phyloP scores from a whole-genome alignment of 2,113 vertebrate species.

The Amblyornis subalaris region DNA sequence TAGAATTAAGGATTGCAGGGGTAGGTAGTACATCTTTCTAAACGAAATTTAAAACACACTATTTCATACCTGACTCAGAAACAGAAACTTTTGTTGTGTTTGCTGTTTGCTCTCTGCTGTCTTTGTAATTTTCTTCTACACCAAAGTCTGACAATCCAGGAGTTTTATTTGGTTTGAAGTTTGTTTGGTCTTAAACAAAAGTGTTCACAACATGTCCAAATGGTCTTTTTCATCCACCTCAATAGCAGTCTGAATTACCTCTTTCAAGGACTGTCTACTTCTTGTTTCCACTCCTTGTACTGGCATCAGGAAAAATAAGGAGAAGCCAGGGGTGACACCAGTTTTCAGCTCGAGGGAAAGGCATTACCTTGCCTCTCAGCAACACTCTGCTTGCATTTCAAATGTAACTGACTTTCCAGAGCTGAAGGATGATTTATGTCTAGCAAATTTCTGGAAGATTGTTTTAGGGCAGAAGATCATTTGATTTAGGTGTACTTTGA shows the following conservation, averaged over 20 bases:
- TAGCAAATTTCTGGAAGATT: not conserved
- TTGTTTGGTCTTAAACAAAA: not conserved
- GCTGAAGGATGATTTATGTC: not conserved
- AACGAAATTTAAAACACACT: not conserved
- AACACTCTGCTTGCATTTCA: not conserved
- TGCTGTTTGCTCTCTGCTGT: not conserved
- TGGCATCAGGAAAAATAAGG: not conserved
- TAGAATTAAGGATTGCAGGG: not conserved
- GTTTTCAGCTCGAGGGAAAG: not conserved
- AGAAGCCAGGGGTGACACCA: not conserved
- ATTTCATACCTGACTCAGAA: not conserved
- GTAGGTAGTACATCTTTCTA: not conserved
- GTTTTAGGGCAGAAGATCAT: not conserved
- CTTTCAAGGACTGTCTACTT: not conserved
- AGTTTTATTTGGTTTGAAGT: not conserved
- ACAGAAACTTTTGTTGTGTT: not conserved
- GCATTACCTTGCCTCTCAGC: not conserved
- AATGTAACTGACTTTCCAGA: not conserved
- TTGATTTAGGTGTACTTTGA: not conserved
- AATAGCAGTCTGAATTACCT: not conserved
- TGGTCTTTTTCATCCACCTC: not conserved
- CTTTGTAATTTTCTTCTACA: not conserved
- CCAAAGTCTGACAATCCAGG: not conserved
- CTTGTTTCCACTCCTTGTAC: not conserved
- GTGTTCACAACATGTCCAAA: not conserved